Percentiles rank a stretch among this genome's conserved stretches.
Evolutionary conservation across 1,140 invertebrate species (phyloP).

Genomic region (Rhyzopertha dominica): DNA sequence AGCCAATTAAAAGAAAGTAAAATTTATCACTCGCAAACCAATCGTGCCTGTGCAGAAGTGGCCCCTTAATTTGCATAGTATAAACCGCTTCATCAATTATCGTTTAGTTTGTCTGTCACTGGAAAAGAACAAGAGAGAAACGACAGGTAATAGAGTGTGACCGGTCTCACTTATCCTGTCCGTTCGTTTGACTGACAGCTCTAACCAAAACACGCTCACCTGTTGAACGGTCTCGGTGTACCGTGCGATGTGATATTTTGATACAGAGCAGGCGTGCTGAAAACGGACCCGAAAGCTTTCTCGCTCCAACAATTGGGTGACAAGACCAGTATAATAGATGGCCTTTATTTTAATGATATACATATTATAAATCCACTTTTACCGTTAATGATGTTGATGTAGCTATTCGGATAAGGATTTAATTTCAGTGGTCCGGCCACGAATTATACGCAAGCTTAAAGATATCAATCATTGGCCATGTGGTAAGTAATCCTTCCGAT

Average conservation of each 20-base stretch:
- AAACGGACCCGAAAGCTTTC: neutral
- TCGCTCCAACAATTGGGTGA: slow-evolving; percentile 11
- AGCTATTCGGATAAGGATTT: slow-evolving; percentile 22
- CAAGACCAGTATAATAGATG: slow-evolving; percentile 16
- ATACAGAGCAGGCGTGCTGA: neutral
- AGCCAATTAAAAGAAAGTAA: no score
- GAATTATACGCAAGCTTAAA: slow-evolving; percentile 21
- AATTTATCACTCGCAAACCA: no score
- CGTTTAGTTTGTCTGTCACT: slow-evolving; percentile 11
- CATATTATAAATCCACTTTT: slow-evolving; percentile 23
- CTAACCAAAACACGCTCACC: slow-evolving; percentile 6
- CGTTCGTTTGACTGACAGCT: slow-evolving; percentile 10
- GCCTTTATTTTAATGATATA: slow-evolving; percentile 22
- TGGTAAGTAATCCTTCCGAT: no score
- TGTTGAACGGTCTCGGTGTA: neutral
- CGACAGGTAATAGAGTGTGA: slow-evolving; percentile 16
- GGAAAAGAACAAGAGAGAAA: no score
- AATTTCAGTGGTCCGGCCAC: slow-evolving; percentile 16
- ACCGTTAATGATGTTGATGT: slow-evolving; percentile 27
- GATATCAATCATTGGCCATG: slow-evolving; percentile 15
- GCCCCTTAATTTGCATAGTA: no score
- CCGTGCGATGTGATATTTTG: neutral
- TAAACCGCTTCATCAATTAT: slow-evolving; percentile 15
- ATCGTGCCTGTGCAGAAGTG: no score
- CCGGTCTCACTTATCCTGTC: slow-evolving; percentile 13